Conservation (phyloP, 2,888 invertebrate genomes). For the Hylaea fasciaria region DNA sequence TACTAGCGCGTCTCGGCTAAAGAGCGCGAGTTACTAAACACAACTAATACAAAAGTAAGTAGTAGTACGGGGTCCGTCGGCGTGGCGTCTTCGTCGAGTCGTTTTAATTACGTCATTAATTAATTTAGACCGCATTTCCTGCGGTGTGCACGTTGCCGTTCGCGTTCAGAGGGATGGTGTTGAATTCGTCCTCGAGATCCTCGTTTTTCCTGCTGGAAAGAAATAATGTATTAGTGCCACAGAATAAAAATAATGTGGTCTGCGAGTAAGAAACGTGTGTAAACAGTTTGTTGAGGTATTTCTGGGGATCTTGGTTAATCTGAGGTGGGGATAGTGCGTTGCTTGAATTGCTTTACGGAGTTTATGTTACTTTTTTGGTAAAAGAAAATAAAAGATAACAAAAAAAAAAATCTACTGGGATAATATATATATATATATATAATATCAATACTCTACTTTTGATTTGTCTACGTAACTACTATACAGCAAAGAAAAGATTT, state of each 20-base stretch:
- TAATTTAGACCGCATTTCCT: slow-evolving; percentile 76
- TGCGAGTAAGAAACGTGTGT: background rate
- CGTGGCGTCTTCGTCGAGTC: slow-evolving; percentile 44
- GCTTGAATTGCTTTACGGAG: background rate
- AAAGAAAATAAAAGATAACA: too few relatives aligned
- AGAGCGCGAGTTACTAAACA: too few relatives aligned
- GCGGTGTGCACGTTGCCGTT: slow-evolving; percentile 77
- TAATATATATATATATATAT: too few relatives aligned
- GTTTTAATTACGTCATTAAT: slow-evolving; percentile 30
- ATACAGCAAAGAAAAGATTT: too few relatives aligned
- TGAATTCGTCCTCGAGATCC: slow-evolving; percentile 79
- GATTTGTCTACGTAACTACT: too few relatives aligned
- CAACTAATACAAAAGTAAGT: too few relatives aligned
- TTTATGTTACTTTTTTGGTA: too few relatives aligned
- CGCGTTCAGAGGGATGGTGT: slow-evolving; percentile 78
- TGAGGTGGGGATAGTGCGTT: too few relatives aligned
- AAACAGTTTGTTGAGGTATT: background rate
- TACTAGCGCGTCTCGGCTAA: background rate
- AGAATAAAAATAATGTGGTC: background rate
- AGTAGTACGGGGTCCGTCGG: slow-evolving; percentile 33
- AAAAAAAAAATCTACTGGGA: too few relatives aligned
- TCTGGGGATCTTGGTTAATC: background rate
- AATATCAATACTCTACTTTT: too few relatives aligned
- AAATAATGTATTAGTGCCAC: slow-evolving; percentile 15
- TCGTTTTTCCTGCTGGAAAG: slow-evolving; percentile 73